phyloP scores from a whole-genome alignment of 2,113 vertebrate species.

The Pterocles orientalis region DNA sequence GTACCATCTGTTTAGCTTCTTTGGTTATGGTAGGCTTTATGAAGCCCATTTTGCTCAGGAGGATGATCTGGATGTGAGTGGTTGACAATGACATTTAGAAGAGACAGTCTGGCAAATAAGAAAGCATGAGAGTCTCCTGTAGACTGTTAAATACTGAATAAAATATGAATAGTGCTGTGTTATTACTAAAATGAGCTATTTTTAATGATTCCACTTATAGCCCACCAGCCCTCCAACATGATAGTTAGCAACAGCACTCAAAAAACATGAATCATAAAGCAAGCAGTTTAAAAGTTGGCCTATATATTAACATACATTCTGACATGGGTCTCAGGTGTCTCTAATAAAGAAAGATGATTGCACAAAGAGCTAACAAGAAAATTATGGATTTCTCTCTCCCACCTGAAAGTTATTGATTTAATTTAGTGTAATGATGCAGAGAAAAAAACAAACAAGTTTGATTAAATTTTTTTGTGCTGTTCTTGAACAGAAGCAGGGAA shows the following conservation, averaged over 20 bases:
- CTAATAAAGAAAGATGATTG: constrained; percentile 28
- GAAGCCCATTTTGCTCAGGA: constrained; percentile 18
- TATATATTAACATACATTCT: constrained; percentile 1
- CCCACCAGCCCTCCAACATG: neutral
- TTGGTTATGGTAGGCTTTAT: neutral
- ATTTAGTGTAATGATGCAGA: constrained; percentile 36
- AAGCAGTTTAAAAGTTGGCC: constrained; percentile 21
- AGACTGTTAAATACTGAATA: constrained; percentile 43
- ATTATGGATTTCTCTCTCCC: constrained; percentile 13
- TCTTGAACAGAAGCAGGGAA: neutral
- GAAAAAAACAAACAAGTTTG: constrained; percentile 27
- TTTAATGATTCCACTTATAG: constrained; percentile 52
- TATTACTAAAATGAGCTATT: constrained; percentile 54
- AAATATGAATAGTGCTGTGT: constrained; percentile 25
- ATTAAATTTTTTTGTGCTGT: constrained; percentile 27
- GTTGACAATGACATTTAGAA: constrained; percentile 47
- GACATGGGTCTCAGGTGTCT: constrained; percentile 2
- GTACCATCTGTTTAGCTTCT: constrained; percentile 29
- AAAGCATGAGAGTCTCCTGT: neutral
- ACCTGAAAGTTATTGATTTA: constrained; percentile 54
- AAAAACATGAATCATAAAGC: constrained; percentile 41
- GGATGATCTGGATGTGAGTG: constrained; percentile 13
- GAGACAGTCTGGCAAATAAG: constrained; percentile 31
- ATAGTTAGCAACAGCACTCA: neutral
- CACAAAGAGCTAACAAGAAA: constrained; percentile 34